phyloP scores from a whole-genome alignment of 2,113 vertebrate genomes.

The Fukomys damarensis region DNA sequence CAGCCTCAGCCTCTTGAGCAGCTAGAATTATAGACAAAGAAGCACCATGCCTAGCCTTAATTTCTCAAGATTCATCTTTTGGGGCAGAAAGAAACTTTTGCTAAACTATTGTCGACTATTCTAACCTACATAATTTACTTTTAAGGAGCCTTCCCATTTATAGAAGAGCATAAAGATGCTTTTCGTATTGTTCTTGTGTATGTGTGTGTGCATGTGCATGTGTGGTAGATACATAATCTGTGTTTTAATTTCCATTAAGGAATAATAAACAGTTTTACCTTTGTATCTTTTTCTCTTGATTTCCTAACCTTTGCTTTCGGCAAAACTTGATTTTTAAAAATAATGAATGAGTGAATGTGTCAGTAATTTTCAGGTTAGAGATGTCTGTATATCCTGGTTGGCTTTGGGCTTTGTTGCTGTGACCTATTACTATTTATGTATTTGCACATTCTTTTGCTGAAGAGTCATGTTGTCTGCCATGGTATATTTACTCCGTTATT shows the following conservation, averaged over 20 bases:
- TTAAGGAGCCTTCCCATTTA: conserved; percentile 26
- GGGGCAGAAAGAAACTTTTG: conserved; percentile 43
- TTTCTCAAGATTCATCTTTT: not conserved
- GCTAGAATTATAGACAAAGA: not conserved
- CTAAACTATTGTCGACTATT: conserved; percentile 10
- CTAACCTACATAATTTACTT: conserved; percentile 2
- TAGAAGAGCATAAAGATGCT: not conserved
- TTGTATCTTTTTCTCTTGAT: conserved; percentile 1
- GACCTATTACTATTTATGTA: conserved; percentile 1
- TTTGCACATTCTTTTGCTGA: conserved; percentile 22
- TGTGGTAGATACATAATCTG: not conserved
- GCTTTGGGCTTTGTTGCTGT: not conserved
- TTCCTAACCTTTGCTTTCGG: conserved; percentile 41
- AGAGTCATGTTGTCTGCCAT: not conserved
- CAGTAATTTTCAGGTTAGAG: conserved; percentile 26
- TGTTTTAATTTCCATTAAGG: conserved; percentile 19
- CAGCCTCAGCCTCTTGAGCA: not conserved
- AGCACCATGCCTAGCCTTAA: not conserved
- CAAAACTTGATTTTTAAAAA: conserved; percentile 46
- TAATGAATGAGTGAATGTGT: conserved; percentile 6
- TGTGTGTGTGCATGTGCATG: not conserved
- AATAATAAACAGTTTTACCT: conserved; percentile 14
- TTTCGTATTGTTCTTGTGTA: not conserved
- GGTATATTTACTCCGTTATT: not conserved
- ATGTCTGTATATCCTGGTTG: conserved; percentile 19